phyloP scores from a whole-genome alignment of 2,888 invertebrate species.

The Microchrysa polita region DNA sequence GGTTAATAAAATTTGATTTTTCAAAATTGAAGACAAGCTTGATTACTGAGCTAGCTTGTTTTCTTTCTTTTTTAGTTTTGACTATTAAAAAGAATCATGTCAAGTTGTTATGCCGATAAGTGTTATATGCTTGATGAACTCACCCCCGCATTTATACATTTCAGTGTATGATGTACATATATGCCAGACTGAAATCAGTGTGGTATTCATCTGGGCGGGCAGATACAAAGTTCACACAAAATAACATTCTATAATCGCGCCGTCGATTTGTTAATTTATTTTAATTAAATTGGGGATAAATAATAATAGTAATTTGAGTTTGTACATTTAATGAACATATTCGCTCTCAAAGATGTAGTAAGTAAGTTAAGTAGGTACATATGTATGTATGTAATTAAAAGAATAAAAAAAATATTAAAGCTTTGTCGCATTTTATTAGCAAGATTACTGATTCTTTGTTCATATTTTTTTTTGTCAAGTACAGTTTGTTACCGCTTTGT shows the following conservation, averaged over 20 bases:
- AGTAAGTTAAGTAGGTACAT: too few species aligned
- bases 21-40: neutral
- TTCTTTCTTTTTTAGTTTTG: neutral
- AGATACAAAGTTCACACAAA: conserved; percentile 36
- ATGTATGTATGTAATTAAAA: too few species aligned
- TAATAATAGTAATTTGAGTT: too few species aligned
- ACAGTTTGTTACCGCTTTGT: too few species aligned
- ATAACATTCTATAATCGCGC: conserved; percentile 36
- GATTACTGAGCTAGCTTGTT: neutral
- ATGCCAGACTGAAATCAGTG: neutral
- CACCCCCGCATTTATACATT: conserved; percentile 33
- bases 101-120: neutral
- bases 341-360: too few species aligned
- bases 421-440: too few species aligned
- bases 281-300: conserved; percentile 31
- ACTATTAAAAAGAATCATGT: neutral
- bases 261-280: conserved; percentile 41
- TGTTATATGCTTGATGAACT: neutral
- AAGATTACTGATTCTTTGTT: too few species aligned
- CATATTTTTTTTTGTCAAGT: too few species aligned
- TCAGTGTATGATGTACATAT: too few species aligned
- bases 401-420: too few species aligned
- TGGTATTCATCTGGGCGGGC: neutral
- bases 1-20: neutral
- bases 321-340: too few species aligned